These are phyloP conservation scores for Unio delphinus DNA, from an alignment of 2,888 invertebrate species.

Conservation along the genomic window DNA sequence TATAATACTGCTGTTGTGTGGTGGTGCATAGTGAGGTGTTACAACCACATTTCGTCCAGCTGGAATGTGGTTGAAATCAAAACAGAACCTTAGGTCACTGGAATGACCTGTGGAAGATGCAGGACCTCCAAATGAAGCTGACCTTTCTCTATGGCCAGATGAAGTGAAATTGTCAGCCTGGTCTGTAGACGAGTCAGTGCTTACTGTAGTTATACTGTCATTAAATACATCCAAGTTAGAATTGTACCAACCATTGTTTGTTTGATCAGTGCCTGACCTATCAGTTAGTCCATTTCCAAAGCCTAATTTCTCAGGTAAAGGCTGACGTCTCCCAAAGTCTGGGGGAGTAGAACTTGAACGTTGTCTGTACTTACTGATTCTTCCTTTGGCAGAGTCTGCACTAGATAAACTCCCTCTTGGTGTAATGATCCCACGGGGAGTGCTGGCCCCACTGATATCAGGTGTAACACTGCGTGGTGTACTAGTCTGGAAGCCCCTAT, in stretches of 20 bases:
- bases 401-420: slow-evolving; percentile 30
- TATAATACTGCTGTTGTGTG: slow-evolving; percentile 17
- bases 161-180: too few species aligned
- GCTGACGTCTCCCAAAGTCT: slow-evolving; percentile 26
- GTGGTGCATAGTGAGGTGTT: slow-evolving; percentile 25
- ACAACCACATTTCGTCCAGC: slow-evolving; percentile 19
- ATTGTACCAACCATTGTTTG: too few species aligned
- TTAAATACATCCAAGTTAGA: too few species aligned
- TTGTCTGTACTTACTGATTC: slow-evolving; percentile 38
- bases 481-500: too few species aligned
- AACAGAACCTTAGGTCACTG: too few species aligned
- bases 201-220: too few species aligned
- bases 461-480: not conserved
- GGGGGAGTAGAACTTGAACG: slow-evolving; percentile 48
- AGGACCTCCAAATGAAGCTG: too few species aligned
- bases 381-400: slow-evolving; percentile 28
- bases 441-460: slow-evolving; percentile 14
- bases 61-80: slow-evolving; percentile 8
- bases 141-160: too few species aligned
- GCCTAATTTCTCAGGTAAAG: slow-evolving; percentile 21
- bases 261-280: too few species aligned
- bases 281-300: not conserved
- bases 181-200: too few species aligned
- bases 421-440: slow-evolving; percentile 16
- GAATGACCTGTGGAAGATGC: too few species aligned